These are phyloP conservation scores for Lasaia peninsularis DNA, from an alignment of 1,140 invertebrate genomes.

Conservation along the genomic window DNA sequence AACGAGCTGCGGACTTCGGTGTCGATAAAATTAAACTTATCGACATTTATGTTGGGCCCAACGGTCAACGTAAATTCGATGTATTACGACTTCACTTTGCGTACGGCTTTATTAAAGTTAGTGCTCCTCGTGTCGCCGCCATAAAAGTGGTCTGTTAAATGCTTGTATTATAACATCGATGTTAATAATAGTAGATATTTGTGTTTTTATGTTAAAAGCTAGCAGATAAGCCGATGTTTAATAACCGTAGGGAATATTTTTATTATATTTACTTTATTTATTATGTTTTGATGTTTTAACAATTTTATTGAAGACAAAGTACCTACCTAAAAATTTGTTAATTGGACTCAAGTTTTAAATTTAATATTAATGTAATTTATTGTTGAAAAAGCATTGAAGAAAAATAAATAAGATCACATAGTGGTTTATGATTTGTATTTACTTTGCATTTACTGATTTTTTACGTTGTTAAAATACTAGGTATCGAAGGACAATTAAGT, in stretches of 20 bases:
- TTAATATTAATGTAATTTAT: no score
- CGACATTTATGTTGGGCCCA: slow-evolving; percentile 49
- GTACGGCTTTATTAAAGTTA: slow-evolving; percentile 53
- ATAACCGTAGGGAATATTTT: neutral
- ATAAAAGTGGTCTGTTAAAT: neutral
- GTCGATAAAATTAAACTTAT: slow-evolving; percentile 56
- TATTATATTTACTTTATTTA: neutral
- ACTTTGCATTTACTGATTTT: no score
- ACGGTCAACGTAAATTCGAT: slow-evolving; percentile 52
- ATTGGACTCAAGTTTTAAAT: no score
- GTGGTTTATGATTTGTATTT: no score
- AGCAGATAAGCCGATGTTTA: neutral
- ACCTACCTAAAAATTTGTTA: no score
- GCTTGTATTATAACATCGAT: neutral
- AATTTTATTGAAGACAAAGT: neutral
- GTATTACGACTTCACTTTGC: slow-evolving; percentile 36
- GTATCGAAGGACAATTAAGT: no score
- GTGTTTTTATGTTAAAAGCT: slow-evolving; percentile 1
- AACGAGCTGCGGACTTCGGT: slow-evolving; percentile 46
- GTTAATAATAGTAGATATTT: neutral
- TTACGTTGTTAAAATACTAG: no score
- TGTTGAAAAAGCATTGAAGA: no score
- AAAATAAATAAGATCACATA: no score
- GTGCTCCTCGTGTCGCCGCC: slow-evolving; percentile 22
- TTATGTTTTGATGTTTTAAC: neutral